Evolutionary conservation across 1,140 invertebrate genomes (phyloP).

Genomic region (Lordiphosa mommai): DNA sequence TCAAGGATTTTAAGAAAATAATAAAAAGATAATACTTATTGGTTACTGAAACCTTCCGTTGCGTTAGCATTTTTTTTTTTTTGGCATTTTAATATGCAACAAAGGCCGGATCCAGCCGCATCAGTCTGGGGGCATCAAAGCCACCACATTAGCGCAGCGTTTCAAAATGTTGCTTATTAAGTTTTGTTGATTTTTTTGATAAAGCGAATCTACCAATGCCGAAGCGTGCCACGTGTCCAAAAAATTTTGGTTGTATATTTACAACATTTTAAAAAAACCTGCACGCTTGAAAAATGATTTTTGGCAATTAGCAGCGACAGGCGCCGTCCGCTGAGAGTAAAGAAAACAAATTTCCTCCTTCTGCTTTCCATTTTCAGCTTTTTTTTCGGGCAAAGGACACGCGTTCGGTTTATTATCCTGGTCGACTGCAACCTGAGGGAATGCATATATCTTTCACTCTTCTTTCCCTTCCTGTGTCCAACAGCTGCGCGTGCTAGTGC

Average conservation of each 20-base stretch:
- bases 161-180: constrained; percentile 34
- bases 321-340: constrained; percentile 24
- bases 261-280: constrained; percentile 35
- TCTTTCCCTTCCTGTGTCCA: constrained; percentile 1
- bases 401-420: constrained; percentile 66
- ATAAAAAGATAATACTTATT: no score
- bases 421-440: constrained; percentile 60
- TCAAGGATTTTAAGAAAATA: no score
- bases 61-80: no score
- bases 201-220: constrained; percentile 51
- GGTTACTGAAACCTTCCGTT: no score
- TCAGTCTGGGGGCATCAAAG: no score
- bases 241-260: constrained; percentile 23
- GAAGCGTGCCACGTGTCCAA: constrained; percentile 17
- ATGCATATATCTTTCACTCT: constrained; percentile 42
- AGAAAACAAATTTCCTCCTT: constrained; percentile 15
- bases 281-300: constrained; percentile 72
- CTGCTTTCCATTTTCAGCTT: neutral
- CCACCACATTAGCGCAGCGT: no score
- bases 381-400: constrained; percentile 38
- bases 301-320: constrained; percentile 65
- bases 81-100: no score
- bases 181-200: constrained; percentile 66
- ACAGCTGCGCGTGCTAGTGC: constrained; percentile 57
- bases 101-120: no score